Evolutionary conservation across 2,113 vertebrate genomes (phyloP).

Genomic region (Parus major): DNA sequence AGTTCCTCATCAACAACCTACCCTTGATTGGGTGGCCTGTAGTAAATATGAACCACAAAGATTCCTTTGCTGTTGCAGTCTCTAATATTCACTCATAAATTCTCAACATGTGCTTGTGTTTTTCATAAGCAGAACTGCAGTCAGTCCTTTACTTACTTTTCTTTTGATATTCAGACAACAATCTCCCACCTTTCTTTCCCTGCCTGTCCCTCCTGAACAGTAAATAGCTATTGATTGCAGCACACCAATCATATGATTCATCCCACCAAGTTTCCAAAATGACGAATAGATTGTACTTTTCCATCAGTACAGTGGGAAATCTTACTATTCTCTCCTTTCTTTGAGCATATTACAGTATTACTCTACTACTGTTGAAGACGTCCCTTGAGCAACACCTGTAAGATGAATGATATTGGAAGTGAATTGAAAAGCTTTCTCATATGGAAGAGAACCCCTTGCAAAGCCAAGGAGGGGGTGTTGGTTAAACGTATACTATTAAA

Average conservation of each 20-base stretch:
- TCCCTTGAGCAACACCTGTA: not conserved
- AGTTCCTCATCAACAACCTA: not conserved
- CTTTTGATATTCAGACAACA: not conserved
- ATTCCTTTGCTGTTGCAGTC: not conserved
- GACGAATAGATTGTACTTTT: not conserved
- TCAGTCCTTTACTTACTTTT: not conserved
- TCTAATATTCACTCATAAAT: not conserved
- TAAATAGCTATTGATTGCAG: not conserved
- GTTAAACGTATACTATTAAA: not conserved
- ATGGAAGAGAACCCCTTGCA: not conserved
- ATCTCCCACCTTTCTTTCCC: not conserved
- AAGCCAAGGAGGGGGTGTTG: not conserved
- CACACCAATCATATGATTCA: not conserved
- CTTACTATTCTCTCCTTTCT: not conserved
- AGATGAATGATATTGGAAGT: not conserved
- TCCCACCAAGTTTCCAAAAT: not conserved
- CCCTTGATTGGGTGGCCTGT: fast-evolving
- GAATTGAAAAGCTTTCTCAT: not conserved
- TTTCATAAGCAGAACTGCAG: not conserved
- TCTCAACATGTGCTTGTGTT: not conserved
- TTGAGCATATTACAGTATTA: not conserved
- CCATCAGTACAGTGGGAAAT: not conserved
- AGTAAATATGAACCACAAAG: fast-evolving
- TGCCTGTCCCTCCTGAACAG: not conserved
- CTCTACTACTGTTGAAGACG: not conserved